Conservation (phyloP, 2,113 vertebrate genomes). For the Megaceryle torquata region DNA sequence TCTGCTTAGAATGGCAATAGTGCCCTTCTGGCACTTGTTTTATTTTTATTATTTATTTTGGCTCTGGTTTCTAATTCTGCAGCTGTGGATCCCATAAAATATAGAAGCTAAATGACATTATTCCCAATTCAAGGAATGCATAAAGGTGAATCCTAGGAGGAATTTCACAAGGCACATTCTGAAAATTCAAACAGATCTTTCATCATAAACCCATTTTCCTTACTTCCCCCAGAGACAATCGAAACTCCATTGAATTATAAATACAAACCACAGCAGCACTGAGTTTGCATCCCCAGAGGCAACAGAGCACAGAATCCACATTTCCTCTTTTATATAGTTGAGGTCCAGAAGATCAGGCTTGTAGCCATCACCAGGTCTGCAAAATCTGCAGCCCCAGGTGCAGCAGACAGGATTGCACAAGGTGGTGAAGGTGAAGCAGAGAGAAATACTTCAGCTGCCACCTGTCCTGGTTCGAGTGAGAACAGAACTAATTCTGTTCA, state of each 20-base stretch:
- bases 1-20: not conserved
- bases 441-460: not conserved
- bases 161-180: not conserved
- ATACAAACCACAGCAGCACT: accelerated
- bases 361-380: no score
- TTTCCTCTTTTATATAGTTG: accelerated
- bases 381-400: accelerated
- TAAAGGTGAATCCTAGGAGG: not conserved
- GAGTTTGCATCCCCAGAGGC: not conserved
- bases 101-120: not conserved
- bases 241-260: not conserved
- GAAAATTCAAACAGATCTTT: not conserved
- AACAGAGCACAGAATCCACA: accelerated
- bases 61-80: not conserved
- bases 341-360: not conserved
- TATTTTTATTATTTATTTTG: constrained; percentile 48
- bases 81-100: not conserved
- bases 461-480: no score
- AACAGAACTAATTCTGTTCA: no score
- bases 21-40: not conserved
- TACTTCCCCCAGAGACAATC: not conserved
- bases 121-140: not conserved
- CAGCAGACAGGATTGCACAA: accelerated
- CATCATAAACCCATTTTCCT: not conserved
- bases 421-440: not conserved